Evolutionary conservation across 2,113 vertebrate genomes (phyloP).

Genomic region (Tachuris rubrigastra): DNA sequence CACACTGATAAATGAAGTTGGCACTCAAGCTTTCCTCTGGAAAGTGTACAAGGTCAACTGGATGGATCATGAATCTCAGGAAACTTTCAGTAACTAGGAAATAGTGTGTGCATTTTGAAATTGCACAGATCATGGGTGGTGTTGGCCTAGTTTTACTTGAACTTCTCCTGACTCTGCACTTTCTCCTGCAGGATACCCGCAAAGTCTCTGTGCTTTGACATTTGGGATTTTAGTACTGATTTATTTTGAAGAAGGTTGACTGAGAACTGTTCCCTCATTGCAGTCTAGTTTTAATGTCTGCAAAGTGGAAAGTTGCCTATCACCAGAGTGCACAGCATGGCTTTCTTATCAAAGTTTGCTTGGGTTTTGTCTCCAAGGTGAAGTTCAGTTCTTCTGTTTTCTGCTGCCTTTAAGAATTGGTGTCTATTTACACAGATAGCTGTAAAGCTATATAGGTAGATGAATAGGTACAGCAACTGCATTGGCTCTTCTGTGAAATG

Average conservation of each 20-base stretch:
- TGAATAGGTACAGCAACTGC: background rate
- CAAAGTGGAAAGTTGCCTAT: background rate
- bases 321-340: background rate
- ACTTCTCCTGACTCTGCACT: background rate
- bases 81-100: background rate
- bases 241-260: background rate
- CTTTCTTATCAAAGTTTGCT: background rate
- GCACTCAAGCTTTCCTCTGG: background rate
- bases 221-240: background rate
- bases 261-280: background rate
- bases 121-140: background rate
- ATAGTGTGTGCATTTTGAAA: background rate
- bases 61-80: background rate
- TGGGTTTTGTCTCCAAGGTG: background rate
- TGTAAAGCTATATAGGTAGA: background rate
- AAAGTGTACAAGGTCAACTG: rapidly evolving
- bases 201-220: background rate
- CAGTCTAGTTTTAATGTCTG: background rate
- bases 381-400: background rate
- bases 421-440: background rate
- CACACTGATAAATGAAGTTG: background rate
- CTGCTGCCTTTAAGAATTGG: background rate
- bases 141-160: background rate
- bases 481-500: background rate
- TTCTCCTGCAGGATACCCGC: background rate